A percentile compares a stretch with the other conserved stretches of the same genome.
phyloP scores from a whole-genome alignment of 2,888 invertebrate genomes.

The Isoperla grammatica region DNA sequence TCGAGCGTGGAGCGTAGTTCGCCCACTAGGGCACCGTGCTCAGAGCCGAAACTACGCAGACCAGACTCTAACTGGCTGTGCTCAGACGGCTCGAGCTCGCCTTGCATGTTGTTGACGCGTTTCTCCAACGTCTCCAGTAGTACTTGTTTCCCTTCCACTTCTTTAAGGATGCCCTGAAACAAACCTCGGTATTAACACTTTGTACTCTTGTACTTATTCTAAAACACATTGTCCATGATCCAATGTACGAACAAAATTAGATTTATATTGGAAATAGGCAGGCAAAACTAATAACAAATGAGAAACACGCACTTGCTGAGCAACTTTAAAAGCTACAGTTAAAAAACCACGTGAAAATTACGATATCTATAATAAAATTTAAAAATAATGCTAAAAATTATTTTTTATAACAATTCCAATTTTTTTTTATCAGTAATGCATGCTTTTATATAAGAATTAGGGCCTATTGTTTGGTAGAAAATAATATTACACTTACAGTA shows the following conservation, averaged over 20 bases:
- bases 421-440: background rate
- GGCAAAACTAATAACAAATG: too few relatives aligned
- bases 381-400: constrained; percentile 3
- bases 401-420: background rate
- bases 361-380: constrained; percentile 1
- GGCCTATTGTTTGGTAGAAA: too few relatives aligned
- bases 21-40: constrained; percentile 67
- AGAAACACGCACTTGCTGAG: too few relatives aligned
- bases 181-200: too few relatives aligned
- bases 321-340: too few relatives aligned
- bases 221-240: constrained; percentile 1
- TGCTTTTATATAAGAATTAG: background rate
- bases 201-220: background rate
- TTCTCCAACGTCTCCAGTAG: constrained; percentile 77
- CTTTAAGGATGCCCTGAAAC: constrained; percentile 61
- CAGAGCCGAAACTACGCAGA: constrained; percentile 62
- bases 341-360: too few relatives aligned
- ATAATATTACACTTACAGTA: too few relatives aligned
- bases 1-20: constrained; percentile 70
- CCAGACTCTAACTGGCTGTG: constrained; percentile 71
- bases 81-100: constrained; percentile 80
- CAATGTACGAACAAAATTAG: too few relatives aligned
- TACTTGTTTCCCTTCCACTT: constrained; percentile 77
- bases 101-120: constrained; percentile 74
- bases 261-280: too few relatives aligned